These are phyloP conservation scores for Eulithis testata DNA, from an alignment of 2,888 invertebrate species.

Conservation along the genomic window DNA sequence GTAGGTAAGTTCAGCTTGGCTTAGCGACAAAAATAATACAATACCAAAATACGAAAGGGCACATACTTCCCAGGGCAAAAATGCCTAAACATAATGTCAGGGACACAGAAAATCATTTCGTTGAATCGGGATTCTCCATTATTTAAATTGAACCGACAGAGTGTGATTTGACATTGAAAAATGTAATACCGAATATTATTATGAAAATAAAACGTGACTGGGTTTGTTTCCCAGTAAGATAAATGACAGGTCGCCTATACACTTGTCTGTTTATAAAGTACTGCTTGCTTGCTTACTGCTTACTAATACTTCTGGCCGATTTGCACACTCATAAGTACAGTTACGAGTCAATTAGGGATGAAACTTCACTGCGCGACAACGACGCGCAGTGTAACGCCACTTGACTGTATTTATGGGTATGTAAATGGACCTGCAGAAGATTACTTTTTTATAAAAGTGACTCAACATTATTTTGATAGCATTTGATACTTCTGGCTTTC, in stretches of 20 bases:
- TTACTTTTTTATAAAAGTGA: too few species aligned
- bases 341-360: too few species aligned
- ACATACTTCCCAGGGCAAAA: conserved; percentile 62
- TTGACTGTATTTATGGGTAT: too few species aligned
- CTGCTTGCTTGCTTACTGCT: too few species aligned
- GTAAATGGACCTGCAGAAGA: too few species aligned
- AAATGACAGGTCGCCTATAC: conserved; percentile 25
- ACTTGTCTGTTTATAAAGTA: too few species aligned
- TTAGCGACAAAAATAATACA: conserved; percentile 8
- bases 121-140: conserved; percentile 50
- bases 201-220: conserved; percentile 54
- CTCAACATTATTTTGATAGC: too few species aligned
- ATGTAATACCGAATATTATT: conserved; percentile 37
- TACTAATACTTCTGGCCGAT: too few species aligned
- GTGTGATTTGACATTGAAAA: conserved; percentile 57
- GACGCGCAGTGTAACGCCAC: too few species aligned
- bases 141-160: conserved; percentile 52
- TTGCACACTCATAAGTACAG: too few species aligned
- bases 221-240: conserved; percentile 40
- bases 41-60: conserved; percentile 54
- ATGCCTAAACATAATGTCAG: conserved; percentile 63
- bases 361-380: too few species aligned
- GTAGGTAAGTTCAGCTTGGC: background rate
- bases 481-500: too few species aligned
- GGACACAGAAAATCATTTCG: conserved; percentile 56